Percentiles rank a stretch among this genome's conserved stretches.
Conservation (phyloP, 2,888 invertebrate genomes). For the Apotomis capreana region DNA sequence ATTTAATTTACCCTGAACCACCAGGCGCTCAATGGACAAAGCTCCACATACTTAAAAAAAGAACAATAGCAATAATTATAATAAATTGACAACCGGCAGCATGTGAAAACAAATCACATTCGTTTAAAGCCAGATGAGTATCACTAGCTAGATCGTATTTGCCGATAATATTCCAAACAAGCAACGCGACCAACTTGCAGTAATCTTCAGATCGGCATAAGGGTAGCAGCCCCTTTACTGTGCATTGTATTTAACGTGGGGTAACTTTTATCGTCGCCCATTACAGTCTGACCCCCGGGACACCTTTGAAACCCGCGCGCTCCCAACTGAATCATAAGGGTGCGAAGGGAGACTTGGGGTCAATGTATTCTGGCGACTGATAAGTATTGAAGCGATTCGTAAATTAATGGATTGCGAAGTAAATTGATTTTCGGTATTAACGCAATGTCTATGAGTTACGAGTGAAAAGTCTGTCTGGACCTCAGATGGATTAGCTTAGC, state of each 20-base stretch:
- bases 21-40: no score
- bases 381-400: conserved; percentile 72
- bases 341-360: conserved; percentile 51
- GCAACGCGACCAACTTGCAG: conserved; percentile 65
- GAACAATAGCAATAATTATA: neutral
- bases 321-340: conserved; percentile 45
- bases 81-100: conserved; percentile 11
- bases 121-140: conserved; percentile 27
- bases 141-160: conserved; percentile 34
- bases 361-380: conserved; percentile 53
- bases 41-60: no score
- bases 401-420: conserved; percentile 79
- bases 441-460: conserved; percentile 23
- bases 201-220: conserved; percentile 54
- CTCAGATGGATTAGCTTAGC: neutral
- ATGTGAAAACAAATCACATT: conserved; percentile 24
- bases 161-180: conserved; percentile 59
- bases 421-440: conserved; percentile 76
- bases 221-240: conserved; percentile 75
- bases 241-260: conserved; percentile 77
- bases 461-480: conserved; percentile 15
- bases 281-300: conserved; percentile 54
- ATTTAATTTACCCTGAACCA: no score
- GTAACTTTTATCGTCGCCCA: conserved; percentile 76
- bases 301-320: conserved; percentile 57